Evolutionary conservation across 1,140 invertebrate genomes (phyloP), one percentile per base, ranked within the genome.

Genomic region (Oppia nitens): DNA sequence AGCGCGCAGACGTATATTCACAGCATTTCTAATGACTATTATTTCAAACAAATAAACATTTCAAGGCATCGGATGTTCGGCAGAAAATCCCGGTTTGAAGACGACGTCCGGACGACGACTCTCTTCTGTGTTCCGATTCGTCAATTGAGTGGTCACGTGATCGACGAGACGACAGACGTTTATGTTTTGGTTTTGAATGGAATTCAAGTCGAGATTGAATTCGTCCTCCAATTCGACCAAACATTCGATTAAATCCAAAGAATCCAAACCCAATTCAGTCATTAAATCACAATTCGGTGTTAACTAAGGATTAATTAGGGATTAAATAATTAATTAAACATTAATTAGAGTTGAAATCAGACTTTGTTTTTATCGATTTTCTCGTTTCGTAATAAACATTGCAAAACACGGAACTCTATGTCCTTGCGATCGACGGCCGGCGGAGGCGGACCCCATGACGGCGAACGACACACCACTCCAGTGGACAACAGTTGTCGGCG

Each of bases 221-320:
- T 99, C 95, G 78, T 98, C 94, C 74, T 98, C 95, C 77, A 99
- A 91, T 0, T 92, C 91, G 89, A 98, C 97, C 57, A 98, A 94
- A 40, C 98, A 82, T 78, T 99, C 95, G 28, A 99, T 93, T 75
- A 97, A 92, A 75, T 99, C 95, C 62, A 99, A 73, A 4, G 92
- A 96, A 71, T 98, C 95, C 60, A 98, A 75, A 47, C 94, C 94
- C 63, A 98, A 75, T 72, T 98, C 95, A 71, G 91, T 91, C 62
- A 92, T 87, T 70, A 99, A 98, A 75, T 97, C 90, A 14, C 89
- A 87, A 4, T 96, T 84, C 52, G 92, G 65, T 24, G 78, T 81
- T 6, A 98, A 72, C 90, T 97, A 74, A 63, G 81, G 78, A 63
- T 66, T 48, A 65, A 49, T 57, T n/a, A 54, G 11, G 14, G 14